Percentiles rank a stretch among this genome's conserved stretches.
These are phyloP conservation scores for Stramonita haemastoma DNA, from an alignment of 2,888 invertebrate genomes.

Conservation along the genomic window DNA sequence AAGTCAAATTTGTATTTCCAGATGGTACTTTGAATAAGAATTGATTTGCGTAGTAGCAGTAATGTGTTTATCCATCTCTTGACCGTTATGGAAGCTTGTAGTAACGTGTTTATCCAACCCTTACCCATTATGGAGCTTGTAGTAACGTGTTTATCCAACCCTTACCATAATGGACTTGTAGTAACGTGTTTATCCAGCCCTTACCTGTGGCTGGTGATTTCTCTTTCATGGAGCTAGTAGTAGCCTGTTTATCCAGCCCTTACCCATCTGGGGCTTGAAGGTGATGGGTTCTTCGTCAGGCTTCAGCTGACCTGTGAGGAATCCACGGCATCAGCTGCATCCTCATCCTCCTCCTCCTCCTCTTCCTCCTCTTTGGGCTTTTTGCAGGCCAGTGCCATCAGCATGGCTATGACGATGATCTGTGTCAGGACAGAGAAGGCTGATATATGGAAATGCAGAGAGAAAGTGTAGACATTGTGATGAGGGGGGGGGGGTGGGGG, in stretches of 20 bases:
- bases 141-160: background rate
- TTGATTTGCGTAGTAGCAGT: no score
- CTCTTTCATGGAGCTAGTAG: no score
- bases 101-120: background rate
- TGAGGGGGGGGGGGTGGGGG: background rate
- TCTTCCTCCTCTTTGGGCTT: conserved; percentile 58
- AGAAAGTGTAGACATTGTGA: background rate
- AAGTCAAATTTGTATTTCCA: no score
- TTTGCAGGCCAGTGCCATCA: conserved; percentile 55
- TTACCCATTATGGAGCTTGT: no score
- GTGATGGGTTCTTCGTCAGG: conserved; percentile 38
- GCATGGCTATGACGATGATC: conserved; percentile 59
- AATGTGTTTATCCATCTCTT: background rate
- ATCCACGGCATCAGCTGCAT: conserved; percentile 45
- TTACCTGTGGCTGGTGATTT: no score
- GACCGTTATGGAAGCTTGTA: conserved; percentile 40
- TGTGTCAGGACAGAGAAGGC: conserved; percentile 33
- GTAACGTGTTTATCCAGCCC: background rate
- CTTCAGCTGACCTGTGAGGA: conserved; percentile 45
- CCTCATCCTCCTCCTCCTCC: conserved; percentile 52
- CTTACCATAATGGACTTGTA: conserved; percentile 40
- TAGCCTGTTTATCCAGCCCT: background rate
- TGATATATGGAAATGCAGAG: background rate
- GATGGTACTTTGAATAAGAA: no score
- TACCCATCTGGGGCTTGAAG: conserved; percentile 39